phyloP scores from a whole-genome alignment of 2,113 vertebrate species.

The Mirza zaza region DNA sequence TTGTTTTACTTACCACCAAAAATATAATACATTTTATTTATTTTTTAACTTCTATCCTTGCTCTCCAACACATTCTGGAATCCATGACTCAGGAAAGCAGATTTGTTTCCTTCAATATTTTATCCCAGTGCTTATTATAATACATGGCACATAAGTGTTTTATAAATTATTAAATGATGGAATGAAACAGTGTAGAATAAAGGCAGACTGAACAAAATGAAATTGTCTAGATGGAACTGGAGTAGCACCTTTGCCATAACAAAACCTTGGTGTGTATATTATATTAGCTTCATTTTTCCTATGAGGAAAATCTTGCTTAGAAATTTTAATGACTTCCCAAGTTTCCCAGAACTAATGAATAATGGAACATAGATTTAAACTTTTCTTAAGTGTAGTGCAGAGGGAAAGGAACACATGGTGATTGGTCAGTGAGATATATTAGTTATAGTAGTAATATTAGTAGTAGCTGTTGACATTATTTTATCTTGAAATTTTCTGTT shows the following conservation, averaged over 20 bases:
- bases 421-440: not conserved
- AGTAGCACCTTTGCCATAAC: not conserved
- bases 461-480: not conserved
- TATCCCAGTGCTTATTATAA: not conserved
- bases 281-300: not conserved
- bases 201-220: not conserved
- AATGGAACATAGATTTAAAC: not conserved
- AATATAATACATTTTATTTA: not conserved
- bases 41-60: not conserved
- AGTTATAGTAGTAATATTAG: not conserved
- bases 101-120: not conserved
- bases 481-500: constrained; percentile 10
- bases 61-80: not conserved
- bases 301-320: not conserved
- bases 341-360: not conserved
- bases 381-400: not conserved
- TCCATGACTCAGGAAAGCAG: not conserved
- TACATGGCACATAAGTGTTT: not conserved
- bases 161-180: not conserved
- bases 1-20: not conserved
- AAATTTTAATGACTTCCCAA: not conserved
- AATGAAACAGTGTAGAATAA: not conserved
- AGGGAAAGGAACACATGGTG: not conserved
- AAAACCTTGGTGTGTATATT: not conserved
- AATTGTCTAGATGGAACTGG: not conserved